Base-by-base conservation (phyloP, 2,888 invertebrate genomes). In the Protonemura montana region DNA sequence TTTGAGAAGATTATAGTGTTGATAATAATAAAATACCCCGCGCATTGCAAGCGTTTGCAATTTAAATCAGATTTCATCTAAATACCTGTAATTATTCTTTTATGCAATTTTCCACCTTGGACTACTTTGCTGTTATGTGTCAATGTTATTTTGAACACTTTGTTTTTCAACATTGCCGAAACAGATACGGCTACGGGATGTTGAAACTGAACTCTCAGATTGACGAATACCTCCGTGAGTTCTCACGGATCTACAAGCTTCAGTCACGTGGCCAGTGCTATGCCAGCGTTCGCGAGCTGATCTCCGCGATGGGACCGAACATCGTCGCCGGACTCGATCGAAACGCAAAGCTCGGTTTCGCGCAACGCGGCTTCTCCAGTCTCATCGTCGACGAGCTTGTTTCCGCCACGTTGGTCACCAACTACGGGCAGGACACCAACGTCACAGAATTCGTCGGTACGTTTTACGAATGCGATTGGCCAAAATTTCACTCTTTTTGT, bases 371-470 rank as follows among this genome's bases (percentile, higher is more conserved):
- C 0, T 92, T 92, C 88, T 91, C 92, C 5, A 90, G 92, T 7
- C 88, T 86, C 26, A 90, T 94, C 29, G 92, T 94, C 42, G 89
- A 93, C 85, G 94, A 95, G 90, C 87, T 95, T 77, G 93, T 93
- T 0, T 90, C 91, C 88, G 92, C 93, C 0, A 92, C 93, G 13
- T 89, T 93, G 85, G 91, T 93, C 86, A 92, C 92, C 0, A 94
- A 94, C 90, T 95, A 94, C 89, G 94, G 94, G 5, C 95, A 95
- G 90, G 91, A 91, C 28, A 91, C 91, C 0, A 89, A 91, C 87
- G 91, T 93, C 21, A 94, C 93, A 86, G 91, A 92, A n/a, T 92
- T 93, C 90, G 93, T 93, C 30, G 94, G 94, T 92, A 90, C 89
- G 91, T 85, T 25, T 30, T n/a, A n/a, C n/a, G 35, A 25, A 7